Conservation (phyloP, 2,888 invertebrate genomes). For the Amphimallon solstitiale region DNA sequence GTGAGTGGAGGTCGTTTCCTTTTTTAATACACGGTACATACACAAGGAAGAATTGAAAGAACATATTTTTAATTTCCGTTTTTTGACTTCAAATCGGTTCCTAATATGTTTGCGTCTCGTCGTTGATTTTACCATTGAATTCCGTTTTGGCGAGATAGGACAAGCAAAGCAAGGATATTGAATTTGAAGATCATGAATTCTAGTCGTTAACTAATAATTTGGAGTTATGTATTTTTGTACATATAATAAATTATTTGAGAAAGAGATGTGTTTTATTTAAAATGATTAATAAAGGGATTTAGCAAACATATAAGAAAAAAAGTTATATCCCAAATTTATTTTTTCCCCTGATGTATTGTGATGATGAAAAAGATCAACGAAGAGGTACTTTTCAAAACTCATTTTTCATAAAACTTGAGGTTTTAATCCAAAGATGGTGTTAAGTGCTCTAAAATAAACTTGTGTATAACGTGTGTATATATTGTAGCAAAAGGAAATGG, state of each 20-base stretch:
- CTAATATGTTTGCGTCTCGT: conserved; percentile 22
- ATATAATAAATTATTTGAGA: conserved; percentile 40
- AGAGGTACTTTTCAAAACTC: too few species aligned
- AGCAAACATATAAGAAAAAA: too few species aligned
- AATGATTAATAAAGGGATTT: too few species aligned
- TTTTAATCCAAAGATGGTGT: too few species aligned
- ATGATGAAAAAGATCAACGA: too few species aligned
- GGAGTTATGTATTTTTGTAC: conserved; percentile 40
- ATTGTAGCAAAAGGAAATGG: too few species aligned
- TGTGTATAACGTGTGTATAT: too few species aligned
- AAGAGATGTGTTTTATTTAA: conserved; percentile 20
- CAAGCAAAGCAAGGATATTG: conserved; percentile 27
- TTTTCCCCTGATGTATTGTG: too few species aligned
- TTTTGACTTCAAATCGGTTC: conserved; percentile 24
- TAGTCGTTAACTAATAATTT: conserved; percentile 39
- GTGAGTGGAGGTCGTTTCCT: background rate
- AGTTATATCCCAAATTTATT: too few species aligned
- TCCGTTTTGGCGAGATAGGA: conserved; percentile 2
- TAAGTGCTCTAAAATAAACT: too few species aligned
- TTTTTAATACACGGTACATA: background rate
- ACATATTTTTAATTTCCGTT: conserved; percentile 8
- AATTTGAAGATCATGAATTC: conserved; percentile 32
- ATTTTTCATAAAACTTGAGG: too few species aligned
- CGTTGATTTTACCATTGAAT: conserved; percentile 12
- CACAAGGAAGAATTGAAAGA: conserved; percentile 2